Evolutionary conservation across 2,888 invertebrate genomes (phyloP), one percentile per base, ranked within the genome.

Genomic region (Heterodera filipjevi): DNA sequence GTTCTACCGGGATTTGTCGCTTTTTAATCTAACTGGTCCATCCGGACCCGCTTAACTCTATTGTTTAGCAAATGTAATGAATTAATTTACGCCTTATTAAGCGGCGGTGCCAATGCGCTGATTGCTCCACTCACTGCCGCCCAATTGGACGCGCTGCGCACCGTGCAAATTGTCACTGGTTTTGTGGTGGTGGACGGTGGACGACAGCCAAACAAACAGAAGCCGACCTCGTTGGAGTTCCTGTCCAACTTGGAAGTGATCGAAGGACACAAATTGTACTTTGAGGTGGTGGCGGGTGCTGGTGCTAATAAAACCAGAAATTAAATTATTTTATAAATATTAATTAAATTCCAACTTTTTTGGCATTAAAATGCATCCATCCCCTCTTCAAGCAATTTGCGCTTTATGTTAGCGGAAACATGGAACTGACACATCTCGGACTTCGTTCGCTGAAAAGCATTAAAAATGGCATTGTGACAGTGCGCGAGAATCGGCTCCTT

Each of bases 231-330:
- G 39, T 76, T 89, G 33, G 77, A 79, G 16, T 89, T 89, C 70
- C 81, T 89, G 70, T 81, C 95, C 68, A 97, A 96, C 89, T 91
- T 99, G 85, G 95, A 96, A 91, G 92, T 94, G 12, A 97, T 99
- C 84, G 95, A 95, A 79, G 98, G 98, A 3, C 72, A 80, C 22
- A 71, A 71, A 33, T 66, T 81, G 14, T 81, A 71, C 66, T 72
- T 68, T 66, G 66, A 78, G 84, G 92, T 84, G 39, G 79, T 53
- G 77, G 46, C 27, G 2, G 44, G 35, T 35, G 32, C 22, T n/a
- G 30, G n/a, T 74, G 16, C 32, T 19, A 30, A 75, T 76, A 44
- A 19, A 44, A 14, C 27, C 59, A 64, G 33, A n/a, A n/a, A n/a
- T n/a, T n/a, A n/a, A n/a, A n/a, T n/a, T n/a, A n/a, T n/a, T n/a